phyloP scores from a whole-genome alignment of 1,140 invertebrate genomes.

The Drosophila rhopaloa region DNA sequence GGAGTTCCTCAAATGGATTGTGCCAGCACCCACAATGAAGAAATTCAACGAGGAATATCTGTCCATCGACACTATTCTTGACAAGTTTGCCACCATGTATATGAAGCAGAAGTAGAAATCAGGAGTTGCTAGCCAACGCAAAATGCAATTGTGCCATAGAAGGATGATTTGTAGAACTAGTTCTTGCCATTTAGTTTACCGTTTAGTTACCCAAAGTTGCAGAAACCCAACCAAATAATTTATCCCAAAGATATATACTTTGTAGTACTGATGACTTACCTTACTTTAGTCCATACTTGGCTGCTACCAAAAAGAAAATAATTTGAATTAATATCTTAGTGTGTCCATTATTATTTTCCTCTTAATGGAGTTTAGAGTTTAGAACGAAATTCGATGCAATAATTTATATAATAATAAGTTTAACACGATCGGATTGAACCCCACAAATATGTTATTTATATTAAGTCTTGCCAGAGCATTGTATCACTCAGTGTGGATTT shows the following conservation, averaged over 20 bases:
- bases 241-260: conserved; percentile 65
- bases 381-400: conserved; percentile 24
- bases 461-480: conserved; percentile 65
- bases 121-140: conserved; percentile 31
- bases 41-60: conserved; percentile 90
- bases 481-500: conserved; percentile 2
- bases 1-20: conserved; percentile 92
- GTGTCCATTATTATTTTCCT: conserved; percentile 8
- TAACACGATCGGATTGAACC: conserved; percentile 8
- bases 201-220: conserved; percentile 35
- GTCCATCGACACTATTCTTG: conserved; percentile 91
- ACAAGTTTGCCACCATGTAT: conserved; percentile 85
- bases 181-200: conserved; percentile 73
- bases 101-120: conserved; percentile 75
- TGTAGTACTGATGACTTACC: conserved; percentile 33
- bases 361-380: conserved; percentile 5
- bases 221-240: conserved; percentile 61
- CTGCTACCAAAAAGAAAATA: conserved; percentile 53
- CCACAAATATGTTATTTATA: conserved; percentile 15
- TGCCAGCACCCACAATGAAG: conserved; percentile 91
- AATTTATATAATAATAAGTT: conserved; percentile 24
- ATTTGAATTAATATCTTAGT: no score
- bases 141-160: conserved; percentile 65
- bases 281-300: conserved; percentile 34
- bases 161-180: conserved; percentile 54